Evolutionary conservation across 2,888 invertebrate species (phyloP).

Genomic region (Sarcophaga caerulescens): DNA sequence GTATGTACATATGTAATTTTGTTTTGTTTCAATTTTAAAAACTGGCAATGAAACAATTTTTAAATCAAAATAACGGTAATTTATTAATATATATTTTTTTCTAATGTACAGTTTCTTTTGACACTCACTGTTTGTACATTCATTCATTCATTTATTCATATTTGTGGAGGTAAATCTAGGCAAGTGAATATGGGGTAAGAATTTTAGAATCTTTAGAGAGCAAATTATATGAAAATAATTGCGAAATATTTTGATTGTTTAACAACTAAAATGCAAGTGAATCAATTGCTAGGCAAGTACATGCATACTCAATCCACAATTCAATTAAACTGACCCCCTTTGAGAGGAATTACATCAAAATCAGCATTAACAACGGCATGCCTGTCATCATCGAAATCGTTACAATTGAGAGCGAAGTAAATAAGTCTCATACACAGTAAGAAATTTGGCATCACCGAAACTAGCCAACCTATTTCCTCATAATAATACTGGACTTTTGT

Average conservation of each 20-base stretch:
- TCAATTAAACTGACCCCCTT: constrained; percentile 4
- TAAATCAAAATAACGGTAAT: no score
- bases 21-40: no score
- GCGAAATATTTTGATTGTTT: constrained; percentile 10
- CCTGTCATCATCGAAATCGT: background rate
- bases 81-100: no score
- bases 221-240: constrained; percentile 18
- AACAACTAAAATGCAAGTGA: background rate
- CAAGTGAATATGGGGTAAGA: no score
- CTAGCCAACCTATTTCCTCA: no score
- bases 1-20: no score
- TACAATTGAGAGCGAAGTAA: constrained; percentile 7
- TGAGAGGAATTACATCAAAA: background rate
- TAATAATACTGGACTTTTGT: no score
- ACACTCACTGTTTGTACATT: no score
- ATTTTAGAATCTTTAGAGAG: background rate
- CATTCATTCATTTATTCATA: no score
- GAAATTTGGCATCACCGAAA: background rate
- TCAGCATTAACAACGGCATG: background rate
- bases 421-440: constrained; percentile 3
- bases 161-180: background rate
- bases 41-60: no score
- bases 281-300: no score
- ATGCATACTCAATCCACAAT: constrained; percentile 14
- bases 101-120: no score